phyloP scores from a whole-genome alignment of 1,140 invertebrate species.

The Rhyacophila brunnea region DNA sequence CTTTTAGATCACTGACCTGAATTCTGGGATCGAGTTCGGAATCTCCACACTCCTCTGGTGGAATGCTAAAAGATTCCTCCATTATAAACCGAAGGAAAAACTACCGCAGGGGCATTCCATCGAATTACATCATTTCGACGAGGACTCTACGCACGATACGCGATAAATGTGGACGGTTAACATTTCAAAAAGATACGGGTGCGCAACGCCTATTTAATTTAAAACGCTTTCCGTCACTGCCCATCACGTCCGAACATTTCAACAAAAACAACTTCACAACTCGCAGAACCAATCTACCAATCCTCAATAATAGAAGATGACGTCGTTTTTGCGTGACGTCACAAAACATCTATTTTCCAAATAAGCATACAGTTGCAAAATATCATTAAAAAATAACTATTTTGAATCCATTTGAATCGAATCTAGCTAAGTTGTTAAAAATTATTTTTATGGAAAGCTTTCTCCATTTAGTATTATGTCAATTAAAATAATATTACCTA shows the following conservation, averaged over 20 bases:
- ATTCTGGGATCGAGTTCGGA: constrained; percentile 56
- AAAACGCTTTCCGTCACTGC: constrained; percentile 14
- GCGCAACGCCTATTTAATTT: constrained; percentile 5
- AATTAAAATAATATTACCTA: no score
- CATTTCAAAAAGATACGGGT: constrained; percentile 28
- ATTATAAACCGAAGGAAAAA: constrained; percentile 44
- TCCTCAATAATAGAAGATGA: constrained; percentile 27
- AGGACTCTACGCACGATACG: constrained; percentile 40
- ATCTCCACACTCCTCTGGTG: constrained; percentile 54
- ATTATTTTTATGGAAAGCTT: no score
- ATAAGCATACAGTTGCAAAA: no score
- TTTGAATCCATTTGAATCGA: no score
- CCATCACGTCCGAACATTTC: constrained; percentile 14
- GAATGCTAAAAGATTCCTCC: constrained; percentile 55
- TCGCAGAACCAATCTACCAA: constrained; percentile 6
- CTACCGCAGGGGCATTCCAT: constrained; percentile 45
- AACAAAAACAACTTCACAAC: constrained; percentile 18
- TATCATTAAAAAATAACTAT: no score
- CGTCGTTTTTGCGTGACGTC: constrained; percentile 24
- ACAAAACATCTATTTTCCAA: constrained; percentile 4
- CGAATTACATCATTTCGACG: constrained; percentile 55
- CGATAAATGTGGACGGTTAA: not conserved
- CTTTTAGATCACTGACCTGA: constrained; percentile 53
- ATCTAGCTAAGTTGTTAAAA: no score
- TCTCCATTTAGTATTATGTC: no score